Base-by-base conservation (phyloP, 2,797 vertebrate genomes). In the Pachyuromys duprasi region DNA sequence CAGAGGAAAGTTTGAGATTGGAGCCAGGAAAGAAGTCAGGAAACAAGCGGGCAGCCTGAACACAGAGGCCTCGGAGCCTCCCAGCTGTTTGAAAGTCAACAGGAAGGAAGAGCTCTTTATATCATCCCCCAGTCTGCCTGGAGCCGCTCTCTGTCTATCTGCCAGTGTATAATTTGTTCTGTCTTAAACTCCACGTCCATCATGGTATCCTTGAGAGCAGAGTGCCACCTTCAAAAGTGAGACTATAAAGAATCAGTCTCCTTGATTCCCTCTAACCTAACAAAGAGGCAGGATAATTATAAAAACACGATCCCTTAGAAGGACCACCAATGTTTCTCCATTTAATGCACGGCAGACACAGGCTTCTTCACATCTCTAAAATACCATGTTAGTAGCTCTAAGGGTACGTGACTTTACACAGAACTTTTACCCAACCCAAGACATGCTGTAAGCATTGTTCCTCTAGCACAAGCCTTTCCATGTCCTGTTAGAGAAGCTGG, bases 371-470 rank as follows among this genome's bases (percentile, higher is more conserved):
- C 9, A 12, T 42, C 22, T 36, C 28, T 31, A 6, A n/a, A 28
- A 17, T 0, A 22, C 55, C 2, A 36, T 42, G 75, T 36, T 87
- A 67, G 49, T 11, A 60, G 8, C 53, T 33, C 72, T 70, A n/a
- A 57, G n/a, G 9, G 24, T 8, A 7, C 0, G 1, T 14, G 14
- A 11, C 62, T 45, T 76, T n/a, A 14, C 26, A 4, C 0, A n/a
- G 13, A 9, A 53, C 39, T 22, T 18, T 5, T 22, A 20, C 24
- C 57, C 53, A 13, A 15, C 78, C 33, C 45, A 11, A 90, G 62
- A n/a, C 5, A 24, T 24, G 11, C 5, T 31, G 9, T 13, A 49
- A 69, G 20, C 39, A 13, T n/a, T 20, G 28, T 57, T 60, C 57
- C 18, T 69, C 5, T 0, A 12, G 28, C 14, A 14, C 2, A 62